These are phyloP conservation scores for Nebria brevicollis DNA, from an alignment of 2,888 invertebrate genomes.

Conservation along the genomic window DNA sequence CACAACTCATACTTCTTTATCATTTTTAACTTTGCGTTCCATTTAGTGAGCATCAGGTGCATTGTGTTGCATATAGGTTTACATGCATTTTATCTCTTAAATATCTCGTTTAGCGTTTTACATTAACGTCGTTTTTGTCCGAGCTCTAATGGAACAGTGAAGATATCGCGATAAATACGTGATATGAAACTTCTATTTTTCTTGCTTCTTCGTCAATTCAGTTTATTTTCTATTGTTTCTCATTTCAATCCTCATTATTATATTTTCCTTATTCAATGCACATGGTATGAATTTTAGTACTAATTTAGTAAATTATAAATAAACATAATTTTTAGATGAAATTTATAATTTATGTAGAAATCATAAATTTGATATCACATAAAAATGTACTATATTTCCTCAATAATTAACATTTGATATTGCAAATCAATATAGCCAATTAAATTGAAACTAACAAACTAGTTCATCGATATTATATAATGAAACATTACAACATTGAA, in stretches of 20 bases:
- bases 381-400: background rate
- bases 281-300: background rate
- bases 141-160: constrained; percentile 25
- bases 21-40: constrained; percentile 14
- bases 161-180: background rate
- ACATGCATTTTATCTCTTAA: constrained; percentile 31
- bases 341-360: background rate
- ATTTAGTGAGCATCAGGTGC: constrained; percentile 10
- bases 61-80: constrained; percentile 9
- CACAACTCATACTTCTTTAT: constrained; percentile 24
- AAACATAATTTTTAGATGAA: background rate
- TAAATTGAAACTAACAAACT: background rate
- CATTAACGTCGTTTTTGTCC: constrained; percentile 25
- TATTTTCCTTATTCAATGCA: background rate
- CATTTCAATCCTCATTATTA: background rate
- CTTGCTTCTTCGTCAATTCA: background rate
- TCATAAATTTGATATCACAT: background rate
- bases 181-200: background rate
- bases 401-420: background rate
- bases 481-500: background rate
- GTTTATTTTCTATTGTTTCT: background rate
- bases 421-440: background rate
- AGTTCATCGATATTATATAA: background rate
- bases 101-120: constrained; percentile 19
- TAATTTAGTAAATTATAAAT: background rate